A percentile compares a stretch with the other conserved stretches of the same genome.
phyloP scores from a whole-genome alignment of 2,113 vertebrate genomes.

The Falco punctatus region DNA sequence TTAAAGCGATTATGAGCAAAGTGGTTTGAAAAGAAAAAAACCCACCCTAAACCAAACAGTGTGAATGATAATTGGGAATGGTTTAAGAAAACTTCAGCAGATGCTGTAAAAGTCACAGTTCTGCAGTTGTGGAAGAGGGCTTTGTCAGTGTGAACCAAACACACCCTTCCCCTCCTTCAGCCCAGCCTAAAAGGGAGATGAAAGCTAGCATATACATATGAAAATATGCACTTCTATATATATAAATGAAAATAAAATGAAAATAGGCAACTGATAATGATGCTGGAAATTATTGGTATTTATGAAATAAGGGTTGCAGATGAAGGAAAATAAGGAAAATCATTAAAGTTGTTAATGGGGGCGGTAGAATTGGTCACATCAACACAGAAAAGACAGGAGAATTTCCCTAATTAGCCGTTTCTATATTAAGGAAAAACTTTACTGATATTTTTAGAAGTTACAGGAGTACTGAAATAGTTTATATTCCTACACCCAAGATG shows the following conservation, averaged over 20 bases:
- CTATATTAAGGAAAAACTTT: neutral
- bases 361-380: neutral
- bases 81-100: neutral
- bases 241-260: neutral
- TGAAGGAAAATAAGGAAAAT: neutral
- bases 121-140: neutral
- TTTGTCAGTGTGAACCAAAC: neutral
- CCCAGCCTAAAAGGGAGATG: neutral
- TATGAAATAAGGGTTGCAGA: neutral
- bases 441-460: neutral
- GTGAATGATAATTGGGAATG: neutral
- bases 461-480: neutral
- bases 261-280: neutral
- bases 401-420: neutral
- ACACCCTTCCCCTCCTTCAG: neutral
- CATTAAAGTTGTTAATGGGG: neutral
- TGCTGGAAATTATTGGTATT: neutral
- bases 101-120: neutral
- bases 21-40: neutral
- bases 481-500: neutral
- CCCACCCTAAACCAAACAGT: neutral
- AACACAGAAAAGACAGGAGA: neutral
- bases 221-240: neutral
- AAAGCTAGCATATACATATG: neutral
- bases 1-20: conserved; percentile 59